Conservation (phyloP, 2,113 vertebrate genomes). For the Puntigrus tetrazona region DNA sequence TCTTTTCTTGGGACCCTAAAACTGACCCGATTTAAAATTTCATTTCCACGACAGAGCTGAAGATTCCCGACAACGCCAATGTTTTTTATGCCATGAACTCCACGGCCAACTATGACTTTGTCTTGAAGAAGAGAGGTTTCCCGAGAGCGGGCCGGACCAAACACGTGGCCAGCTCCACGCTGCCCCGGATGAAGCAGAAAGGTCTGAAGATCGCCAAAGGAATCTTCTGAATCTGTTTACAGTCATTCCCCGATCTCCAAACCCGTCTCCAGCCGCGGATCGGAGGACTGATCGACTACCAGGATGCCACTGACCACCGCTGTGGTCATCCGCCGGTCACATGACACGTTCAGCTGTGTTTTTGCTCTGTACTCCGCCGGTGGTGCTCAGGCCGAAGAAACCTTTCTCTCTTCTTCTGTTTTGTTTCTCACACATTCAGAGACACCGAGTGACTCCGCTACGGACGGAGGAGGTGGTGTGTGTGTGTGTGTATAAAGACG, state of each 20-base stretch:
- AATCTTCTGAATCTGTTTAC: conserved; percentile 84
- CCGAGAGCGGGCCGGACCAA: conserved; percentile 84
- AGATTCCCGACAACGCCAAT: conserved; percentile 95
- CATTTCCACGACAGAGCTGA: conserved; percentile 79
- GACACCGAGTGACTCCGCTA: too few relatives aligned
- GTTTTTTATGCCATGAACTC: conserved; percentile 99
- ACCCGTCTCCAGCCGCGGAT: neutral
- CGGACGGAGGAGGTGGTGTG: too few relatives aligned
- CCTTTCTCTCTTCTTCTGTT: neutral
- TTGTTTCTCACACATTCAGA: neutral
- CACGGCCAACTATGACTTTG: conserved; percentile 94
- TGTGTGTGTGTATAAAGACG: too few relatives aligned
- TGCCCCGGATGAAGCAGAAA: conserved; percentile 97
- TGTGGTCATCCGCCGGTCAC: neutral
- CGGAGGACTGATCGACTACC: neutral
- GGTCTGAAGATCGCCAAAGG: conserved; percentile 97
- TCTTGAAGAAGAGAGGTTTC: conserved; percentile 89
- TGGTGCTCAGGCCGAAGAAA: neutral
- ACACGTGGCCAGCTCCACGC: conserved; percentile 90
- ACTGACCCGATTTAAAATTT: neutral
- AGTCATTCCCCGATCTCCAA: neutral
- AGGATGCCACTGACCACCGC: neutral
- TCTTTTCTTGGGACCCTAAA: too few relatives aligned
- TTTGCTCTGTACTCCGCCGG: neutral
- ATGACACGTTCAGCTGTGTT: neutral